Evolutionary conservation across 2,888 invertebrate species (phyloP).

Genomic region (Zeuzera pyrina): DNA sequence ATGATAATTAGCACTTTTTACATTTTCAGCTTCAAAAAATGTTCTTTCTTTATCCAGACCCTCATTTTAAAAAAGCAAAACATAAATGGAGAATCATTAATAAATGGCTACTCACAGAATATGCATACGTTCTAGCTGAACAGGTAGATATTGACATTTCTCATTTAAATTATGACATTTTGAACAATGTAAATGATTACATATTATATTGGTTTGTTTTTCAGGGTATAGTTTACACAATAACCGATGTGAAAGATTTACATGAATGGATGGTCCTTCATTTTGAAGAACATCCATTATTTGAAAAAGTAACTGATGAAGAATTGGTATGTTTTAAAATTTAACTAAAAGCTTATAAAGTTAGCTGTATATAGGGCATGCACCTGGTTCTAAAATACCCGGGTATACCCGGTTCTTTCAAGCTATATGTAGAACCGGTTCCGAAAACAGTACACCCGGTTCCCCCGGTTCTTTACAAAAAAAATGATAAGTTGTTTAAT

Average conservation of each 20-base stretch:
- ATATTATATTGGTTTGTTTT: conserved; percentile 16
- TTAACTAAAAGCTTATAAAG: no score
- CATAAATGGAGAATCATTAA: conserved; percentile 99
- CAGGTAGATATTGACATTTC: conserved; percentile 71
- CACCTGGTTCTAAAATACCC: not conserved
- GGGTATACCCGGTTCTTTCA: no score
- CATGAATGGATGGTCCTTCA: conserved; percentile 98
- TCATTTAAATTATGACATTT: not conserved
- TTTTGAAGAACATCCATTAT: conserved; percentile 92
- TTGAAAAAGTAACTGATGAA: conserved; percentile 80
- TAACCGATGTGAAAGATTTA: conserved; percentile 97
- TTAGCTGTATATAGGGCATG: conserved; percentile 1
- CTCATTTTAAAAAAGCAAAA: conserved; percentile 98
- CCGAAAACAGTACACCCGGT: no score
- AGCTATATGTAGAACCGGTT: no score
- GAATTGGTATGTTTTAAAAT: conserved; percentile 85
- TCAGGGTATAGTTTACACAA: conserved; percentile 93
- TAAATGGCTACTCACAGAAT: conserved; percentile 92
- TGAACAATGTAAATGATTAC: not conserved
- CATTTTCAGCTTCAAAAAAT: conserved; percentile 88
- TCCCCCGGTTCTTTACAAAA: no score
- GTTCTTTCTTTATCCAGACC: conserved; percentile 99
- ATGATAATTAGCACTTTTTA: conserved; percentile 6
- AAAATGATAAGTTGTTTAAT: not conserved
- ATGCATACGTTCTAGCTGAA: conserved; percentile 92